Evolutionary conservation across 2,113 vertebrate genomes (phyloP).

Genomic region (Pituophis catenifer): DNA sequence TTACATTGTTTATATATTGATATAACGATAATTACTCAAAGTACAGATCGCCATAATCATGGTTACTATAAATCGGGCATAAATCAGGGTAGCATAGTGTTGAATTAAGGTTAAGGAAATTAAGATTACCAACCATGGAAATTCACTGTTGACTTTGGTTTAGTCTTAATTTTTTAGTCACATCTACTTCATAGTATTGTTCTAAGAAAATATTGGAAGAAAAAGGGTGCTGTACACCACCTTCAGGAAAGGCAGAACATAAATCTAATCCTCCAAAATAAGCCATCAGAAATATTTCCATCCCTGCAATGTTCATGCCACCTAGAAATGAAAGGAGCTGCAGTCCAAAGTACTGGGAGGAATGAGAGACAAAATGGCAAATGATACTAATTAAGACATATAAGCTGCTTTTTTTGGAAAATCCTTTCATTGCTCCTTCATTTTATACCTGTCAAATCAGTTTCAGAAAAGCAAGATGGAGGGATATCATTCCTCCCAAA

Average conservation of each 20-base stretch:
- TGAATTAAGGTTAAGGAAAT: not conserved
- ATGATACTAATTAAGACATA: constrained; percentile 39
- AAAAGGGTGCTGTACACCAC: not conserved
- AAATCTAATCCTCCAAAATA: not conserved
- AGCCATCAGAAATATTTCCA: not conserved
- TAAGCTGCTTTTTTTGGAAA: not conserved
- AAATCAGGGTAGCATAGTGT: not conserved
- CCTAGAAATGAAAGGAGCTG: not conserved
- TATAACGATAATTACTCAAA: not conserved
- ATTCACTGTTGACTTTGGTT: not conserved
- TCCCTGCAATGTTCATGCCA: not conserved
- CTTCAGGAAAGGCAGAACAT: not conserved
- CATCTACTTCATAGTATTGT: not conserved
- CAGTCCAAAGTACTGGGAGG: not conserved
- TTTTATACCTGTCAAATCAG: not conserved
- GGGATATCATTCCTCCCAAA: not conserved
- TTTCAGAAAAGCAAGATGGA: not conserved
- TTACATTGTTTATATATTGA: not conserved
- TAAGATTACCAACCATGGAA: not conserved
- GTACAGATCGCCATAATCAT: not conserved
- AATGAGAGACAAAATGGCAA: constrained; percentile 41
- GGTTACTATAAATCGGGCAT: not conserved
- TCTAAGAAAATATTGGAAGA: not conserved
- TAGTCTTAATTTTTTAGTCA: not conserved
- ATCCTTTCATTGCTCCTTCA: constrained; percentile 26